Evolutionary conservation across 35 echinoderm and acorn worm species (phyloP).

Genomic region (Eucidaris tribuloides): DNA sequence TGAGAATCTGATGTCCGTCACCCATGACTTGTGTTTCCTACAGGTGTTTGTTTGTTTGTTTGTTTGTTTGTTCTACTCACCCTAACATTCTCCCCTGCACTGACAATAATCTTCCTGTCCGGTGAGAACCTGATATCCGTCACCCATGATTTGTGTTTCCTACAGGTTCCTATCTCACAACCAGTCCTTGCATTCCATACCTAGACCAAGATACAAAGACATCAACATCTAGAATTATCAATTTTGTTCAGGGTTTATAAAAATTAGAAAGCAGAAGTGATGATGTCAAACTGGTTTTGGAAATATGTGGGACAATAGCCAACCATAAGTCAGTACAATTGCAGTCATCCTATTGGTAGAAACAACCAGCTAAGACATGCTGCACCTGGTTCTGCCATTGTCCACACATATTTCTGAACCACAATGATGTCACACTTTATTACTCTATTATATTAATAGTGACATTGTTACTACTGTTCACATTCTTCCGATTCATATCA

Average conservation of each 20-base stretch:
- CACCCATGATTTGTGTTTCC: constrained; percentile 81
- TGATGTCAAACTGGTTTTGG: neutral
- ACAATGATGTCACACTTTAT: no score
- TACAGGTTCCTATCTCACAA: neutral
- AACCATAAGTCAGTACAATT: no score
- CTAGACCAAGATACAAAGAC: neutral
- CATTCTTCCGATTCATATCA: no score
- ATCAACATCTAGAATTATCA: neutral
- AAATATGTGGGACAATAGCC: neutral
- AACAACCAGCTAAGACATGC: no score
- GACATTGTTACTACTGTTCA: no score
- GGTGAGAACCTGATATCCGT: constrained; percentile 75
- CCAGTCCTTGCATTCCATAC: neutral
- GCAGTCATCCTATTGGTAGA: no score
- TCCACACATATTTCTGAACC: no score
- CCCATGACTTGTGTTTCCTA: constrained; percentile 67
- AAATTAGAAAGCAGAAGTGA: no score
- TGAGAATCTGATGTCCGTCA: constrained; percentile 66
- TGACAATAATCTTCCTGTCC: constrained; percentile 61
- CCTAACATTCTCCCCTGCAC: constrained; percentile 84
- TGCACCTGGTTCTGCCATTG: neutral
- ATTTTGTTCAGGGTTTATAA: no score
- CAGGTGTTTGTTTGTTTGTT: constrained; percentile 15
- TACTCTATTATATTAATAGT: no score
- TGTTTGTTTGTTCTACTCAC: no score